Evolutionary conservation across 2,113 vertebrate species (phyloP), one percentile per base, ranked within the genome.

Genomic region (Scytalopus superciliaris): DNA sequence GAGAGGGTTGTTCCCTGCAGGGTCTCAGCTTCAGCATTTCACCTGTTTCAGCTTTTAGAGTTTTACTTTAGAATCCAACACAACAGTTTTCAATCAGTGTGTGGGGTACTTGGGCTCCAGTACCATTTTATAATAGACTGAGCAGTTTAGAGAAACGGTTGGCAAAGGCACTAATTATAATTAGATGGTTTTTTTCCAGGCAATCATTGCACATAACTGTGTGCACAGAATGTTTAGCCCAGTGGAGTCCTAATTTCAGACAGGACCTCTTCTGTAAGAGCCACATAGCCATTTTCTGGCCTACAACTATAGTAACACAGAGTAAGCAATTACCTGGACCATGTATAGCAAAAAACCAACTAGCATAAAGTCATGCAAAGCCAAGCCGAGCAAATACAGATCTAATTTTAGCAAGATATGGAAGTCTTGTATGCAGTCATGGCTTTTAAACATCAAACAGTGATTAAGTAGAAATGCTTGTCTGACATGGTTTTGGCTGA

Each of bases 341-440:
- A 0, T 9, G 8, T 15, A 47, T 1, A 56, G 49, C 28, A 64
- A 57, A 62, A 57, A 52, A 6, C 0, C 52, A 55, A 15, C 31
- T 14, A 69, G 52, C 25, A 55, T 19, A 40, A 75, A 79, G 39
- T 45, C 47, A 31, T 7, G 22, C 21, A 82, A 79, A 73, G 25
- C n/a, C 49, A 59, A 64, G 49, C 1, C 52, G 44, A 68, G n/a
- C 88, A 87, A 94, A 91, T 7, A 64, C 27, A 73, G 70, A 57
- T 7, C 40, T 53, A 40, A 73, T 69, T 87, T 84, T 24, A 88
- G 80, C 37, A 76, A 40, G 53, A 44, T 35, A 49, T 4, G 19
- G 62, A 79, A 88, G 28, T 23, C n/a, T 53, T 66, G 15, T 45
- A 30, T 18, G 14, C 21, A 76, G 40, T 31, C 31, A 19, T 19